These are phyloP conservation scores for Gymnothorax javanicus DNA, from an alignment of 2,797 vertebrate genomes.

Conservation along the genomic window DNA sequence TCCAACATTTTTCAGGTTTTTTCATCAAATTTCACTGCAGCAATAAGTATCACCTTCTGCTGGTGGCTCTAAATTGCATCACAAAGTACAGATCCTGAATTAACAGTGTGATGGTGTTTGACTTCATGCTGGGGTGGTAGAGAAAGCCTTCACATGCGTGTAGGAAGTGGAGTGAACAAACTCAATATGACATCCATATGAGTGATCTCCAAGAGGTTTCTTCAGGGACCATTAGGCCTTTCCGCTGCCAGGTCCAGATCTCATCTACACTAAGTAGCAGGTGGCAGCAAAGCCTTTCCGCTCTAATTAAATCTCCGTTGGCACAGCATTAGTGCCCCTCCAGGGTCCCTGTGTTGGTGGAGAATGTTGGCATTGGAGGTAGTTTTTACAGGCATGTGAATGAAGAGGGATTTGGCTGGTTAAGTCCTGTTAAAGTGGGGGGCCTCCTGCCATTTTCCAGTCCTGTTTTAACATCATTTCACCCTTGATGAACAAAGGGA, in stretches of 20 bases:
- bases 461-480: neutral
- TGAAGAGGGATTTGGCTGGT: constrained; percentile 15
- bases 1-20: neutral
- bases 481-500: neutral
- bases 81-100: neutral
- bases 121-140: too few species aligned
- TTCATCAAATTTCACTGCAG: neutral
- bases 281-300: constrained; percentile 44
- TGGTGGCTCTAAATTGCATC: neutral
- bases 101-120: neutral
- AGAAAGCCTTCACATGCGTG: neutral
- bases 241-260: constrained; percentile 30
- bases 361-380: constrained; percentile 27
- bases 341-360: constrained; percentile 22
- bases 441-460: neutral
- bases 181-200: neutral
- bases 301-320: constrained; percentile 46
- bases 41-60: neutral
- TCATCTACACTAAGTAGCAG: constrained; percentile 48
- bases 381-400: constrained; percentile 20
- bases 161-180: neutral
- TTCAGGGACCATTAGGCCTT: constrained; percentile 19
- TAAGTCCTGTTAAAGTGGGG: constrained; percentile 23
- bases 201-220: neutral
- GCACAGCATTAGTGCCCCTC: constrained; percentile 31